phyloP scores from a whole-genome alignment of 2,888 invertebrate species.

The Caenorhabditis sp. region DNA sequence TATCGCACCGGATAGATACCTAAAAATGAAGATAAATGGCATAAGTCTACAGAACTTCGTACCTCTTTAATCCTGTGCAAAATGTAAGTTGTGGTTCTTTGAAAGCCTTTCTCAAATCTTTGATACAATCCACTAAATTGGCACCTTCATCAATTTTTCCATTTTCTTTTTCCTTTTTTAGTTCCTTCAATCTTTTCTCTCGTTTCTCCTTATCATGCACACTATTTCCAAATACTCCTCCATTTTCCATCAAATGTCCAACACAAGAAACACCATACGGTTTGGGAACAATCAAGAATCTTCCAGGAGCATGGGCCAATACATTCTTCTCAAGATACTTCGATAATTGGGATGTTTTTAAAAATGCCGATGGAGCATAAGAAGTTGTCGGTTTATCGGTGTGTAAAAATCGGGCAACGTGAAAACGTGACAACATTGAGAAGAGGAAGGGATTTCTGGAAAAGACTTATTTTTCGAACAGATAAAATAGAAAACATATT shows the following conservation, averaged over 20 bases:
- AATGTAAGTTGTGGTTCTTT: slow-evolving; percentile 43
- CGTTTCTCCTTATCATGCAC: slow-evolving; percentile 38
- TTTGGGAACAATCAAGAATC: slow-evolving; percentile 52
- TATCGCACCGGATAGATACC: slow-evolving; percentile 53
- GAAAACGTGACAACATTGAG: background rate
- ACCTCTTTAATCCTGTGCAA: slow-evolving; percentile 46
- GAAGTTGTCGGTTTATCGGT: background rate
- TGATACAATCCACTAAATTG: slow-evolving; percentile 28
- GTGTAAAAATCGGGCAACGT: background rate
- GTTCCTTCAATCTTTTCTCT: slow-evolving; percentile 21
- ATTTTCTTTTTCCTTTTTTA: background rate
- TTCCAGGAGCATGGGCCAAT: slow-evolving; percentile 44
- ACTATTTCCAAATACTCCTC: slow-evolving; percentile 49
- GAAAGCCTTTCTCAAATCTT: slow-evolving; percentile 19
- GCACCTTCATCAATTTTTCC: background rate
- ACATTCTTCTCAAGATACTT: slow-evolving; percentile 36
- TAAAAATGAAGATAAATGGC: slow-evolving; percentile 7
- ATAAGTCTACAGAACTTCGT: background rate
- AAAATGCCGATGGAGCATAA: slow-evolving; percentile 11
- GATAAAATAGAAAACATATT: no score
- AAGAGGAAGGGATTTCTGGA: no score
- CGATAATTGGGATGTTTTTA: slow-evolving; percentile 20
- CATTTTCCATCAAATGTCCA: slow-evolving; percentile 38
- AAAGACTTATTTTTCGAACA: no score
- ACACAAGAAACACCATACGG: slow-evolving; percentile 55